phyloP scores from a whole-genome alignment of 2,888 invertebrate species.

The Hipparchia sbordonii region DNA sequence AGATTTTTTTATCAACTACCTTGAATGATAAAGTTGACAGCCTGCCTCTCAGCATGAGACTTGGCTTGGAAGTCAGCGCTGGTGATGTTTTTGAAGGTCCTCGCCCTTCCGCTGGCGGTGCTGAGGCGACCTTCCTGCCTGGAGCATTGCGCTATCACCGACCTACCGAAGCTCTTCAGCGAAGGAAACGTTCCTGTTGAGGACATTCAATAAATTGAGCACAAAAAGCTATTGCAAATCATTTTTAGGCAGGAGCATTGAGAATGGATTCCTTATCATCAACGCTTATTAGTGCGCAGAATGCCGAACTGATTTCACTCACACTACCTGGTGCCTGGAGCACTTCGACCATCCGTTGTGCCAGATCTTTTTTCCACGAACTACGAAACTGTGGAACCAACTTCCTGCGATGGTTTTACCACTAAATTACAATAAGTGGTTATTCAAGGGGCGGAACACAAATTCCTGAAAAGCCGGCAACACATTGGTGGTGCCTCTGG shows the following conservation, averaged over 20 bases:
- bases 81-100: constrained; percentile 51
- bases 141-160: constrained; percentile 54
- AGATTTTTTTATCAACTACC: constrained; percentile 52
- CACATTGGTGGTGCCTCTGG: too few species aligned
- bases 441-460: too few species aligned
- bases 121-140: constrained; percentile 52
- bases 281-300: too few species aligned
- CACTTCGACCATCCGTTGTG: too few species aligned
- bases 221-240: neutral
- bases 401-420: too few species aligned
- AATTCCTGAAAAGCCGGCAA: too few species aligned
- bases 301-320: too few species aligned
- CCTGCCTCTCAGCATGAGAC: constrained; percentile 70
- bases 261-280: too few species aligned
- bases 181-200: constrained; percentile 68
- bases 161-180: constrained; percentile 61
- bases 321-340: too few species aligned
- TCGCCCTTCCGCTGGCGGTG: constrained; percentile 61
- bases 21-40: constrained; percentile 77
- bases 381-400: too few species aligned
- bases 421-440: too few species aligned
- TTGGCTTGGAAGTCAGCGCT: constrained; percentile 49
- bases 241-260: neutral
- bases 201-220: neutral
- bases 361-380: too few species aligned